Percentiles rank a stretch among this genome's conserved stretches.
Conservation (phyloP, 1,140 invertebrate genomes). For the Calycopis cecrops region DNA sequence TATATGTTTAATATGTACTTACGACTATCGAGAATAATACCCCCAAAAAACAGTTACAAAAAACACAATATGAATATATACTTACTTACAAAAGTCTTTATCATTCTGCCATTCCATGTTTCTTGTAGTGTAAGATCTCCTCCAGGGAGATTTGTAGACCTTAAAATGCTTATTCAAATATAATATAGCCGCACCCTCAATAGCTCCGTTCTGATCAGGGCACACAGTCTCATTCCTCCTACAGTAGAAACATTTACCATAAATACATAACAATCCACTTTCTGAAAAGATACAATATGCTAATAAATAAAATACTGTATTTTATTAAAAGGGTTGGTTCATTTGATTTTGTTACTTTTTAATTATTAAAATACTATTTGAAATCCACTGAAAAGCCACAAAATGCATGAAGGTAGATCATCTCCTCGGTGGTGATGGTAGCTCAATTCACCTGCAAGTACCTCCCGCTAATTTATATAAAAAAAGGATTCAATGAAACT, state of each 20-base stretch:
- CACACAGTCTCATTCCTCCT: constrained; percentile 88
- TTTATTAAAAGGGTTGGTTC: neutral
- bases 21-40: too few species aligned
- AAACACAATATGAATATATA: too few species aligned
- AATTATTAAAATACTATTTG: too few species aligned
- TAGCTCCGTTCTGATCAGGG: constrained; percentile 78
- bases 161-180: constrained; percentile 84
- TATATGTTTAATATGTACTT: too few species aligned
- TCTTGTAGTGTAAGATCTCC: constrained; percentile 88
- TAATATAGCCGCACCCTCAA: constrained; percentile 91
- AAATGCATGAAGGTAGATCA: too few species aligned
- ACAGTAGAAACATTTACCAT: constrained; percentile 94
- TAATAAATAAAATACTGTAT: neutral
- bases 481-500: constrained; percentile 10
- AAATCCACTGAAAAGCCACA: too few species aligned
- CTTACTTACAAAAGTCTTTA: constrained; percentile 85
- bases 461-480: neutral
- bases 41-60: too few species aligned
- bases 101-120: constrained; percentile 89
- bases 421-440: too few species aligned
- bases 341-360: too few species aligned
- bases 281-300: constrained; percentile 32
- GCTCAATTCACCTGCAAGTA: too few species aligned
- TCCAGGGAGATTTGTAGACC: constrained; percentile 90
- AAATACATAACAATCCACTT: constrained; percentile 83